These are phyloP conservation scores for Acholoe squamosa DNA, from an alignment of 2,888 invertebrate genomes.

Conservation along the genomic window DNA sequence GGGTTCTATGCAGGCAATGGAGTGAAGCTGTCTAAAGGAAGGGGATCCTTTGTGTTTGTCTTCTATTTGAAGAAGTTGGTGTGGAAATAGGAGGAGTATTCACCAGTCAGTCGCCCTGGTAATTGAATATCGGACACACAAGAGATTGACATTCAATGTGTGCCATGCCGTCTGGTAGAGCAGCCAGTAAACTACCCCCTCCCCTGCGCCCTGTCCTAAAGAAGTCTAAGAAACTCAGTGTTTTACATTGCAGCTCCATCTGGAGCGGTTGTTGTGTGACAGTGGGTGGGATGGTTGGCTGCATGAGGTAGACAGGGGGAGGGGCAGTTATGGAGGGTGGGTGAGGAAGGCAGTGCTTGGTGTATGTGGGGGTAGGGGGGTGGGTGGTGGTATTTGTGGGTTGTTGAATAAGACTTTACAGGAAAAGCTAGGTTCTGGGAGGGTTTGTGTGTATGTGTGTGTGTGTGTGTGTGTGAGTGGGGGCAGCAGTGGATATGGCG, in stretches of 20 bases:
- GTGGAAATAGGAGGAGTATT: not conserved
- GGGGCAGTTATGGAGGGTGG: not conserved
- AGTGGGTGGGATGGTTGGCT: not conserved
- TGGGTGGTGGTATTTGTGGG: no score
- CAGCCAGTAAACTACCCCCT: constrained; percentile 7
- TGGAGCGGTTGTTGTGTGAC: not conserved
- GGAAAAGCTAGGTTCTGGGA: not conserved
- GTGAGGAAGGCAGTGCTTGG: not conserved
- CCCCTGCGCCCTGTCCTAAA: not conserved
- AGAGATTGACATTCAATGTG: constrained; percentile 41
- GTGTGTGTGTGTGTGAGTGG: no score
- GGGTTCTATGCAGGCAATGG: not conserved
- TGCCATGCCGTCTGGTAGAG: constrained; percentile 23
- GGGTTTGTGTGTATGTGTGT: not conserved
- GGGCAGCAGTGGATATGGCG: no score
- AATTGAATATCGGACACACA: constrained; percentile 52
- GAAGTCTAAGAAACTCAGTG: constrained; percentile 40
- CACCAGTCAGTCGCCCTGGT: constrained; percentile 37
- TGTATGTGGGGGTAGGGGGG: not conserved
- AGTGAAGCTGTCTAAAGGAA: not conserved
- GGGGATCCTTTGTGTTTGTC: constrained; percentile 22
- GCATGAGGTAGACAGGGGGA: not conserved
- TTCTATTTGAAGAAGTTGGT: constrained; percentile 35
- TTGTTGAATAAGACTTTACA: not conserved
- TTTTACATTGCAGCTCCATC: not conserved